Evolutionary conservation across 2,797 vertebrate genomes (phyloP).

Genomic region (Tokudaia tokunoshimensis): DNA sequence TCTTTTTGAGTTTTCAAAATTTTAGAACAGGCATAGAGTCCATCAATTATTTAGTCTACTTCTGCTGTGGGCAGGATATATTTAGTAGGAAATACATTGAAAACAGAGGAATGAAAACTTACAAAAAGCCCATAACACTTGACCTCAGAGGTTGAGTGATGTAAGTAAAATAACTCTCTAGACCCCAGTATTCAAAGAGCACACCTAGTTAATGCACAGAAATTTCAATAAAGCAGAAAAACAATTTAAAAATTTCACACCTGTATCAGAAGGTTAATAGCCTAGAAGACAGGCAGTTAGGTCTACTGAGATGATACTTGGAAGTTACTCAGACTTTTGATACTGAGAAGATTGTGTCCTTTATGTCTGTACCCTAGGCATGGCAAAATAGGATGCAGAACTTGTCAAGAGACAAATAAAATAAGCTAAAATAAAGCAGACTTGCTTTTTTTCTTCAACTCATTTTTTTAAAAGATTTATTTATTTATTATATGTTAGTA

Average conservation of each 20-base stretch:
- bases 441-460: neutral
- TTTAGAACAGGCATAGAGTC: neutral
- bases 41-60: slow-evolving; percentile 49
- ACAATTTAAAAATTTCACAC: neutral
- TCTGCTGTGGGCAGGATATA: neutral
- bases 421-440: neutral
- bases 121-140: neutral
- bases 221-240: neutral
- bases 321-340: neutral
- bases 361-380: too few relatives aligned
- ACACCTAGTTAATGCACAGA: neutral
- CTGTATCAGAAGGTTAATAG: neutral
- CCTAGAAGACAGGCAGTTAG: neutral
- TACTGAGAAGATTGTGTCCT: neutral
- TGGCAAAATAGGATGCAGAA: neutral
- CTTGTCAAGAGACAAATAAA: neutral
- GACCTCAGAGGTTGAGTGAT: neutral
- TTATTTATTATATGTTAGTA: too few relatives aligned
- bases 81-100: neutral
- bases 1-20: neutral
- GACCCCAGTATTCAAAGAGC: neutral
- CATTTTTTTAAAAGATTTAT: too few relatives aligned
- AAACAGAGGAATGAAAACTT: neutral
- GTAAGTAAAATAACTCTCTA: neutral
- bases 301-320: neutral